Evolutionary conservation across 2,797 vertebrate species (phyloP).

Genomic region (Lerista edwardsae): DNA sequence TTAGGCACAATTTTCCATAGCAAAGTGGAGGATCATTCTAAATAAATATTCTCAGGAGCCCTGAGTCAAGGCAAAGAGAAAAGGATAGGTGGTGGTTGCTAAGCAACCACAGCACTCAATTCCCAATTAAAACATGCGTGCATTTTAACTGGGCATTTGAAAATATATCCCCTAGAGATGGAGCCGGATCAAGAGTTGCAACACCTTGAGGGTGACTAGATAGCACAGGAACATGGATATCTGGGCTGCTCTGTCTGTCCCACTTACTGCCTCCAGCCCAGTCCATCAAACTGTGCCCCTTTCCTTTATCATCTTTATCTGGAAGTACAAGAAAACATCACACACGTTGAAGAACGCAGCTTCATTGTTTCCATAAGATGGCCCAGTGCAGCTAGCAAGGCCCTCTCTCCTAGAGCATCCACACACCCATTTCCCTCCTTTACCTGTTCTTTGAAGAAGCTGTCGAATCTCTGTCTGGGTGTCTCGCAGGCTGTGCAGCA

Average conservation of each 20-base stretch:
- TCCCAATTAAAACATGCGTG: neutral
- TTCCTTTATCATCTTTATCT: neutral
- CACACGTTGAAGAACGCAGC: neutral
- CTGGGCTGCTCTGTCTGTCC: no score
- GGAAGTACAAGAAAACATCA: neutral
- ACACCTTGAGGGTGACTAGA: no score
- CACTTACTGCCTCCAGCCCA: no score
- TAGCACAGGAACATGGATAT: no score
- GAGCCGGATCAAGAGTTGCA: neutral
- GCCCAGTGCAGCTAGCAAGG: neutral
- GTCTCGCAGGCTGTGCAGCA: conserved; percentile 78
- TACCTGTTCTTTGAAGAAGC: conserved; percentile 77
- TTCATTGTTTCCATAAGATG: no score
- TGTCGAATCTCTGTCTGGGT: conserved; percentile 76
- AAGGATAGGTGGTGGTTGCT: neutral
- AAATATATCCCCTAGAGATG: neutral
- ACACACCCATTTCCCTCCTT: neutral
- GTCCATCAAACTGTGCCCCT: neutral
- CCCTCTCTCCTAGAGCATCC: neutral
- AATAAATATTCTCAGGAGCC: neutral
- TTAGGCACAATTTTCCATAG: no score
- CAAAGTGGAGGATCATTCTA: no score
- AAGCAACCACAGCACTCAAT: neutral
- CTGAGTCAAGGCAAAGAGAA: neutral
- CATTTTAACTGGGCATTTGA: neutral